These are phyloP conservation scores for Lochmaea capreae DNA, from an alignment of 2,888 invertebrate species.

Conservation along the genomic window DNA sequence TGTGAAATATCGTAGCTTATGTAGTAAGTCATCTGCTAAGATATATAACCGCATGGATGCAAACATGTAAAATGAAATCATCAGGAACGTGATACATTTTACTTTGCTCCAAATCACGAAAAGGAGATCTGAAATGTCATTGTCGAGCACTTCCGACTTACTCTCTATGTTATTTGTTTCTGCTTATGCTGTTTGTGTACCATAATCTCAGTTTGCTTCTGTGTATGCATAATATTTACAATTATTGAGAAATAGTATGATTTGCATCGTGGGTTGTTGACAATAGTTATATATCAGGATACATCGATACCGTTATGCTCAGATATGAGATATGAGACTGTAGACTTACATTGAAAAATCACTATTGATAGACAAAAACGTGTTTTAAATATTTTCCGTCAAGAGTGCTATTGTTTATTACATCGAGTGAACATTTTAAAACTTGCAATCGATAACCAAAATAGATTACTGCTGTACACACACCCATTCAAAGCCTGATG, in stretches of 20 bases:
- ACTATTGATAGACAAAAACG: neutral
- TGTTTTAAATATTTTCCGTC: too few relatives aligned
- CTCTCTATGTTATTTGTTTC: conserved; percentile 50
- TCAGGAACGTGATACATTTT: conserved; percentile 61
- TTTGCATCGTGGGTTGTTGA: conserved; percentile 32
- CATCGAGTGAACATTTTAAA: too few relatives aligned
- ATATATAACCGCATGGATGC: conserved; percentile 12
- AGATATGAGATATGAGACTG: neutral
- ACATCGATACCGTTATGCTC: conserved; percentile 11
- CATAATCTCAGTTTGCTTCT: conserved; percentile 41
- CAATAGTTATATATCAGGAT: conserved; percentile 21
- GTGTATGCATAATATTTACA: conserved; percentile 41
- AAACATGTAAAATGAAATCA: conserved; percentile 62
- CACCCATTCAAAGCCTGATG: too few relatives aligned
- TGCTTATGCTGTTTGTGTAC: conserved; percentile 38
- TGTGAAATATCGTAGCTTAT: neutral
- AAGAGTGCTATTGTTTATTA: too few relatives aligned
- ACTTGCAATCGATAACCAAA: too few relatives aligned
- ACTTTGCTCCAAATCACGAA: conserved; percentile 59
- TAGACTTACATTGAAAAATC: neutral
- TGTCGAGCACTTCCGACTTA: conserved; percentile 58
- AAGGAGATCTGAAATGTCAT: conserved; percentile 55
- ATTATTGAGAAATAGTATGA: conserved; percentile 39
- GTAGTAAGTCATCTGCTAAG: conserved; percentile 20
- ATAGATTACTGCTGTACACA: too few relatives aligned